A percentile compares a stretch with the other conserved stretches of the same genome.
Conservation (phyloP, 2,113 vertebrate species). For the Trichomycterus rosablanca region DNA sequence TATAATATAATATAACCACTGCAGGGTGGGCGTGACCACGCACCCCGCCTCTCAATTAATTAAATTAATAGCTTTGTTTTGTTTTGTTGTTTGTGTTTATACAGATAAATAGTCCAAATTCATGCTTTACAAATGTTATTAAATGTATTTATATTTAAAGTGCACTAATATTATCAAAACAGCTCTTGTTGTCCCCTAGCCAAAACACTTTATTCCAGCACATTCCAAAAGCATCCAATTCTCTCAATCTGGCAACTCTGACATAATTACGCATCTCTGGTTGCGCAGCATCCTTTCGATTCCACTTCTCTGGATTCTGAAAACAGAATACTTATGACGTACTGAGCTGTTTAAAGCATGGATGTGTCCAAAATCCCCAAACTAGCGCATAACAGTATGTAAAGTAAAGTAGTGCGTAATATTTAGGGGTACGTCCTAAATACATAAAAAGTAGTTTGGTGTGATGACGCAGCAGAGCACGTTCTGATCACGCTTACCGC, state of each 20-base stretch:
- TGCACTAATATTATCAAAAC: too few relatives aligned
- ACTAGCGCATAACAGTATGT: background rate
- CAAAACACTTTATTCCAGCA: too few relatives aligned
- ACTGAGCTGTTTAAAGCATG: background rate
- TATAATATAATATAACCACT: too few relatives aligned
- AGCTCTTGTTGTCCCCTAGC: background rate
- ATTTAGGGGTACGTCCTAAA: too few relatives aligned
- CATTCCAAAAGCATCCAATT: background rate
- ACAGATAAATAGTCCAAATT: too few relatives aligned
- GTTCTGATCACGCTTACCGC: too few relatives aligned
- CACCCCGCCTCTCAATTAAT: background rate
- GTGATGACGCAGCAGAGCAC: too few relatives aligned
- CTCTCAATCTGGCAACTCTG: background rate
- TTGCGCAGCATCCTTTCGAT: slow-evolving; percentile 70
- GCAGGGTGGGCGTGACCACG: background rate
- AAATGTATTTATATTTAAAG: too few relatives aligned
- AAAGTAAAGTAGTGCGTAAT: too few relatives aligned
- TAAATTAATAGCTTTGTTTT: background rate
- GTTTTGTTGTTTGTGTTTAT: background rate
- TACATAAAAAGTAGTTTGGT: too few relatives aligned
- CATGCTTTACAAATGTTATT: too few relatives aligned
- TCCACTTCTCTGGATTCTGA: background rate
- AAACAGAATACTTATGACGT: background rate
- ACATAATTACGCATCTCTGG: slow-evolving; percentile 52
- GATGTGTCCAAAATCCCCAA: background rate